Evolutionary conservation across 2,113 vertebrate species (phyloP), one percentile per base, ranked within the genome.

Genomic region (Mus spicilegus): DNA sequence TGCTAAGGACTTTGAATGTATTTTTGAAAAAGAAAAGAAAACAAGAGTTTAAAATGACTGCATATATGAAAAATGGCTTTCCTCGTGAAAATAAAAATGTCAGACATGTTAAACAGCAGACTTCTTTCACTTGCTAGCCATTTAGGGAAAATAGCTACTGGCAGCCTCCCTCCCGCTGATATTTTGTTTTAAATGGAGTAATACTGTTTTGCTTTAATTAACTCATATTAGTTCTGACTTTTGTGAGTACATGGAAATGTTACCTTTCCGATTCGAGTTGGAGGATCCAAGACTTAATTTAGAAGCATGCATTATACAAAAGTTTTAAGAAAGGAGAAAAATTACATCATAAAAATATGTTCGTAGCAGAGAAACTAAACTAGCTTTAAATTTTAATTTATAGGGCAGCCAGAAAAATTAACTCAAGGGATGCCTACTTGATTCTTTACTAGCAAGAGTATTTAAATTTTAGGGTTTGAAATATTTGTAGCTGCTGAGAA

Each of bases 221-320:
- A 58, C 9, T 70, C 67, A 46, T 61, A 73, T 91, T 58, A 91
- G 33, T 95, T 93, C 3, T 39, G 78, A 46, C 46, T 93, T 33
- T 78, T 69, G 39, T 28, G 49, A 73, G 78, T 24, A 7, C 51
- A 85, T 69, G 63, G 26, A 96, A 58, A 97, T 30, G 87, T 87
- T 90, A 77, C 54, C 42, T 93, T 90, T 87, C 36, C 51, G 46
- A 65, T 36, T 73, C 42, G 36, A 90, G 30, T 10, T 24, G 69
- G 82, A 95, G 51, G 72, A 82, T 39, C 63, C 76, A 33, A 72
- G 24, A 33, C 30, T 90, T 77, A 76, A 56, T 82, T 49, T 86
- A 51, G 65, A 46, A 63, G 9, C 81, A 14, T 24, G 6, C 51
- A 26, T 33, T 39, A 28, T 26, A 28, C 49, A 94, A 82, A 63